Evolutionary conservation across 2,797 vertebrate genomes (phyloP), one percentile per base, ranked within the genome.

Genomic region (Tolypeutes matacus): DNA sequence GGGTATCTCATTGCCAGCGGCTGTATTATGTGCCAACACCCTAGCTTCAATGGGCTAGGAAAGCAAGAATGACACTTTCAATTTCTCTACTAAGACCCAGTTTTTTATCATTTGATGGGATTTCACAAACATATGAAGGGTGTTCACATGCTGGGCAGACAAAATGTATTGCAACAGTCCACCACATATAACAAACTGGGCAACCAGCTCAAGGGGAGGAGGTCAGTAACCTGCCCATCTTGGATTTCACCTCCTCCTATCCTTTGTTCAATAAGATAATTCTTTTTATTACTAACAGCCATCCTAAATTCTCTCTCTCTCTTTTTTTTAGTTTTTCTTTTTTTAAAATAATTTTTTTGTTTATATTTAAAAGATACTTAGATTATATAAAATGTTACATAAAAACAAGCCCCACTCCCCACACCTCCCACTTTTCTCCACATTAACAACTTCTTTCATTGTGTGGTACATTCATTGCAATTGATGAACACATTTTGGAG

Each of bases 231-330:
- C 60, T 31, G 51, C 3, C 11, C 23, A 27, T 46, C 86, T 51
- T 31, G 69, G 64, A 20, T 51, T 69, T 5, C 42, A 12, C 27
- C 25, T 86, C 58, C 69, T 56, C 31, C 27, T 75, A 67, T 73
- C 27, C n/a, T 93, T 91, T 88, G 46, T 62, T 80, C 85, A 36
- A 0, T 67, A 39, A 96, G 58, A 73, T 80, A 78, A 84, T 69
- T n/a, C 5, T 70, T 88, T 84, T 42, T 89, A 80, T 84, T 49
- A 14, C 25, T n/a, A 46, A 21, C 80, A 96, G n/a, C 31, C 51
- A 72, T 65, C 69, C 90, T 80, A 13, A 21, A 58, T 65, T 70
- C 29, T 51, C 23, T 83, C 39, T n/a, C 39, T 39, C 39, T 39
- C 39, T 39, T 39, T 39, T 39, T 39, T 39, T 39, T 7, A 39